phyloP scores from a whole-genome alignment of 2,888 invertebrate genomes.

The Campopleginae sp. region DNA sequence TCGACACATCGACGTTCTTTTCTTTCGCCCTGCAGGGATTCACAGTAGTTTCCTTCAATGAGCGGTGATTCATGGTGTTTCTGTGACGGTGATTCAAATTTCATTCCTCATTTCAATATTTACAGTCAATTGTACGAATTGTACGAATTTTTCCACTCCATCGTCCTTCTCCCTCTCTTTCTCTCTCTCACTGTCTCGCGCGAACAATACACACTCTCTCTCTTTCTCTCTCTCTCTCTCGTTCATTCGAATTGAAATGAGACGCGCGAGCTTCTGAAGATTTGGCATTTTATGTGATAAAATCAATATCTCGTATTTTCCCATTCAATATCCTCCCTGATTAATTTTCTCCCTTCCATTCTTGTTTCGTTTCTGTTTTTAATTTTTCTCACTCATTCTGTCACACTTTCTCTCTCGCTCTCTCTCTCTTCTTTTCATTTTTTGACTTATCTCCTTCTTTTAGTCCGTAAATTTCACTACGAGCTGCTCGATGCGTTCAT shows the following conservation, averaged over 20 bases:
- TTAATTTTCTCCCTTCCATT: not conserved
- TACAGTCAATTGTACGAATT: slow-evolving; percentile 81
- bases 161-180: slow-evolving; percentile 43
- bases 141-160: slow-evolving; percentile 75
- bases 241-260: slow-evolving; percentile 72
- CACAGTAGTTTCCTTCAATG: slow-evolving; percentile 10
- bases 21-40: slow-evolving; percentile 10
- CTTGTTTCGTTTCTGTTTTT: slow-evolving; percentile 2
- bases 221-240: slow-evolving; percentile 49
- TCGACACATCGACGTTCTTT: slow-evolving; percentile 9
- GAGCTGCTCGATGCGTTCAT: slow-evolving; percentile 89
- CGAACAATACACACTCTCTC: slow-evolving; percentile 42
- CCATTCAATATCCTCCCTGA: slow-evolving; percentile 22
- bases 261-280: slow-evolving; percentile 77
- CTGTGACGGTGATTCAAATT: slow-evolving; percentile 80
- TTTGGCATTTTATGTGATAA: slow-evolving; percentile 81
- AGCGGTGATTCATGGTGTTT: slow-evolving; percentile 74
- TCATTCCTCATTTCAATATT: slow-evolving; percentile 72
- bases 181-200: slow-evolving; percentile 37
- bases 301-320: slow-evolving; percentile 74
- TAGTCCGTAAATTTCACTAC: slow-evolving; percentile 85
- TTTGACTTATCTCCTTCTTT: slow-evolving; percentile 72
- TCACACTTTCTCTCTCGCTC: slow-evolving; percentile 59
- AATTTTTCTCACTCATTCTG: not conserved
- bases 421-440: slow-evolving; percentile 85